These are phyloP conservation scores for Scrobipalpa costella DNA, from an alignment of 2,888 invertebrate genomes.

Conservation along the genomic window DNA sequence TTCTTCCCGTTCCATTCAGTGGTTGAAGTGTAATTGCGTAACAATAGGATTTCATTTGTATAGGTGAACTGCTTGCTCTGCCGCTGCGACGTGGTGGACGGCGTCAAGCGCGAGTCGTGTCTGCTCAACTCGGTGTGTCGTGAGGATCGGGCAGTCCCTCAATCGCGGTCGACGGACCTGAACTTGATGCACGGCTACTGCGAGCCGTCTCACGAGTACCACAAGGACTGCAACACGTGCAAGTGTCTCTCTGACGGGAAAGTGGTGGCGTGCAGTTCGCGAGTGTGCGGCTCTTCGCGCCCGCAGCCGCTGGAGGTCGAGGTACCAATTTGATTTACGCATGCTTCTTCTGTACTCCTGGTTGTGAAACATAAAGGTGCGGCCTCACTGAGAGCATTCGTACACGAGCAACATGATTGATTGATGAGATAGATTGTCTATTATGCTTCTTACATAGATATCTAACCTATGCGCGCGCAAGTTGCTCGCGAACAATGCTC, in stretches of 20 bases:
- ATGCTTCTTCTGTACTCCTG: no score
- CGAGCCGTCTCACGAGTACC: slow-evolving; percentile 56
- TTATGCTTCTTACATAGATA: no score
- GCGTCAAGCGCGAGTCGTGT: slow-evolving; percentile 49
- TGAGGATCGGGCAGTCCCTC: not conserved
- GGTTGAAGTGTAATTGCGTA: no score
- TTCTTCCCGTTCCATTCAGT: no score
- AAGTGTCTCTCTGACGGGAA: slow-evolving; percentile 58
- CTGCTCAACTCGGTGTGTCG: slow-evolving; percentile 41
- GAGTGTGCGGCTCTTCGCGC: slow-evolving; percentile 38
- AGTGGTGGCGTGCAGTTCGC: slow-evolving; percentile 51
- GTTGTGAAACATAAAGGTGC: no score
- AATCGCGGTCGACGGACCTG: slow-evolving; percentile 29
- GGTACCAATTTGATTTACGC: no score
- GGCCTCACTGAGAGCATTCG: no score
- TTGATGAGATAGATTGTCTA: no score
- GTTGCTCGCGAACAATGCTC: no score
- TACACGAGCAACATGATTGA: no score
- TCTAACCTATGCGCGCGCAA: no score
- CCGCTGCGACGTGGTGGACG: slow-evolving; percentile 43
- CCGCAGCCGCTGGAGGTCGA: slow-evolving; percentile 45
- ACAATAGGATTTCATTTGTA: no score
- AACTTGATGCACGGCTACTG: slow-evolving; percentile 57
- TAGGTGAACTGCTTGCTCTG: slow-evolving; percentile 56
- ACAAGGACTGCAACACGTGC: slow-evolving; percentile 59